phyloP scores from a whole-genome alignment of 2,113 vertebrate genomes.

The Calonectris borealis region DNA sequence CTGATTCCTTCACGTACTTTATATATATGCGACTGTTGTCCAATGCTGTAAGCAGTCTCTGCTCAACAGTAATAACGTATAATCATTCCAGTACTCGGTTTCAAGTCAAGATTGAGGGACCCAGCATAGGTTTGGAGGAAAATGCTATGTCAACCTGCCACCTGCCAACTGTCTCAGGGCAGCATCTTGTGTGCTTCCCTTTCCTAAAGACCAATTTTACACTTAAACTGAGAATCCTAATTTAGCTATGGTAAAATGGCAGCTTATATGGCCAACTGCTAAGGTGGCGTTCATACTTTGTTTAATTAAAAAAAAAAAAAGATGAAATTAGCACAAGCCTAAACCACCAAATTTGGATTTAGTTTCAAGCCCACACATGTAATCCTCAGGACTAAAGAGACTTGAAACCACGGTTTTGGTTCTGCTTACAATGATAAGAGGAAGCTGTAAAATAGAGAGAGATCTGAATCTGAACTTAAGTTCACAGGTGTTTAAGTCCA shows the following conservation, averaged over 20 bases:
- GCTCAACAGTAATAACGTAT: neutral
- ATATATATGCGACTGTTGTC: neutral
- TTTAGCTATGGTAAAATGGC: neutral
- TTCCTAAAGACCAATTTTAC: neutral
- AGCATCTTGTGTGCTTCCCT: neutral
- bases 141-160: neutral
- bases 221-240: neutral
- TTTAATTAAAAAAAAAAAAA: neutral
- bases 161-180: neutral
- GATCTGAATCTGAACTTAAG: neutral
- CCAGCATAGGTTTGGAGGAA: neutral
- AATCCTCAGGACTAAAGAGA: neutral
- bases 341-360: neutral
- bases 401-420: constrained; percentile 35
- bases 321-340: neutral
- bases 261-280: neutral
- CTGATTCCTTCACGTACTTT: neutral
- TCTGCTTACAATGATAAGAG: constrained; percentile 30
- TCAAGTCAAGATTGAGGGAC: neutral
- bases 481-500: constrained; percentile 27
- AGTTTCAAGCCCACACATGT: neutral
- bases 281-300: neutral
- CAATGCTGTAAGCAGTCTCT: neutral
- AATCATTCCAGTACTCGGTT: neutral
- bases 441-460: constrained; percentile 33